Evolutionary conservation across 2,113 vertebrate species (phyloP), one percentile per base, ranked within the genome.

Genomic region (Microtus oregoni): DNA sequence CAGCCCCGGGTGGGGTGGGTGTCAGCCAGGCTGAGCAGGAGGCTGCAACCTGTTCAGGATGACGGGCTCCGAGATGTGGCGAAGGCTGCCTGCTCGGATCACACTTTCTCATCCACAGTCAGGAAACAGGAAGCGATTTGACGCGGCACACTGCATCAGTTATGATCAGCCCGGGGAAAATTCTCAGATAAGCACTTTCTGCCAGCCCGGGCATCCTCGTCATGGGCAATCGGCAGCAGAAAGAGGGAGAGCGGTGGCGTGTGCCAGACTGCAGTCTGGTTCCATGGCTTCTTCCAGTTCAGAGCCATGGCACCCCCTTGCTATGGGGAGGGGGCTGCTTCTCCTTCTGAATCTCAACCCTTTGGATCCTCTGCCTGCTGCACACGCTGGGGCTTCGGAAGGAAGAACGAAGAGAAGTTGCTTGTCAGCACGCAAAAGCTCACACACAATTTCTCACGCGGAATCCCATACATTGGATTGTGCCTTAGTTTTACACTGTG

Each of bases 61-160:
- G n/a, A 1, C 2, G 30, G 32, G 77, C 95, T 78, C 89, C 24
- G 95, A 89, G 67, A 83, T 75, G 79, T 50, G n/a, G 65, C 78
- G 44, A 41, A 58, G 3, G 76, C 75, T 81, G 70, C 72, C 94
- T 92, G 86, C 95, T 83, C 79, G 89, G 92, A 86, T 94, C 92
- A 26, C 73, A n/a, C 44, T 77, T 87, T 85, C 93, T 95, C 68
- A 78, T 78, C 87, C 1, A 32, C 92, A 93, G 86, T 91, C 96
- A 94, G 97, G 97, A 94, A 89, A 86, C 94, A 94, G 97, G 96
- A 96, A 94, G 93, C 61, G 92, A 67, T 94, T 78, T 17, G 82
- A 89, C 93, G 91, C 86, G 79, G 96, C 77, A 87, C 93, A 30
- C 35, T 79, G 82, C 97, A 67, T 89, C 93, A 68, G 14, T 97